Evolutionary conservation across 2,113 vertebrate species (phyloP).

Genomic region (Forbesichthys papilliferus): DNA sequence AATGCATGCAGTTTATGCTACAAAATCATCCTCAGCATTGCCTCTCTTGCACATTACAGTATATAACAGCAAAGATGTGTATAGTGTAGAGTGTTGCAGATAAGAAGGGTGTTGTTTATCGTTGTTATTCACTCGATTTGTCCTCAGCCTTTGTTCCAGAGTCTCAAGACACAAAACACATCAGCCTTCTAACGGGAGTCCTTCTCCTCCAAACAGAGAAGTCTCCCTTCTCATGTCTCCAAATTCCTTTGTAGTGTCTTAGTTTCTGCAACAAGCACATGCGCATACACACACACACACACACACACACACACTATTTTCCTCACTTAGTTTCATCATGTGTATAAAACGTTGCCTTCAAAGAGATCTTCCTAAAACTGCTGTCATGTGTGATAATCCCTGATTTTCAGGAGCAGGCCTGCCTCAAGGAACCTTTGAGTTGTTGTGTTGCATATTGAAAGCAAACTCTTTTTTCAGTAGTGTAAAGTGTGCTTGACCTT

Average conservation of each 20-base stretch:
- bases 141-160: no score
- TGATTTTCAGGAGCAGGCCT: neutral
- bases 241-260: neutral
- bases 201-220: neutral
- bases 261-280: neutral
- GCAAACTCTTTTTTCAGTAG: neutral
- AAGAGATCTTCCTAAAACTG: neutral
- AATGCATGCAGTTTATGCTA: no score
- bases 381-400: neutral
- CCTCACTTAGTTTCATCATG: conserved; percentile 4
- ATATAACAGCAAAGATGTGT: no score
- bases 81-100: no score
- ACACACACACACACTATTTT: neutral
- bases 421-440: no score
- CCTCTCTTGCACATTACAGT: no score
- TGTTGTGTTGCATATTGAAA: neutral
- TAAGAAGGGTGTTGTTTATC: no score
- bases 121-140: no score
- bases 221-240: neutral
- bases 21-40: no score
- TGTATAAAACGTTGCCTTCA: neutral
- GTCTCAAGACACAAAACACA: no score
- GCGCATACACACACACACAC: neutral
- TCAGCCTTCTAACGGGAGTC: no score
- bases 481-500: neutral